phyloP scores from a whole-genome alignment of 1,140 invertebrate species.

The Aphelenchoides besseyi region DNA sequence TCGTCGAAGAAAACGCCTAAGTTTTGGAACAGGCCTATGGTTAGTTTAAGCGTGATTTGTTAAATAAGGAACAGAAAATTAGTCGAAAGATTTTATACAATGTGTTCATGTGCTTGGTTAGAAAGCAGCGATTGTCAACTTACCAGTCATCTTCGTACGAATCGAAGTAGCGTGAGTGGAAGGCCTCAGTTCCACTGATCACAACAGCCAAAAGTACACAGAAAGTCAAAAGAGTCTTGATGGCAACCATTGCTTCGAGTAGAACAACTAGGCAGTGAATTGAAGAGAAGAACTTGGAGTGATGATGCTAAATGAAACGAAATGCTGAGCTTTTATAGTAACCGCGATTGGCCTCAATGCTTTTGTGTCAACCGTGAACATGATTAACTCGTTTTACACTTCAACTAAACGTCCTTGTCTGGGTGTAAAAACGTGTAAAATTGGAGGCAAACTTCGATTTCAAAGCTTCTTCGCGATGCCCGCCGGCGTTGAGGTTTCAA shows the following conservation, averaged over 20 bases:
- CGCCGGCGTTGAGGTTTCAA: neutral
- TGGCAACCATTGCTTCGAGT: neutral
- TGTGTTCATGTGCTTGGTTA: too few species aligned
- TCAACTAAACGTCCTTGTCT: neutral
- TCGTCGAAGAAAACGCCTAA: neutral
- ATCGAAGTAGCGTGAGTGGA: constrained; percentile 10
- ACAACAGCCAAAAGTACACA: neutral
- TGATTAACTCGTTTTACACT: neutral
- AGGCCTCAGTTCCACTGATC: neutral
- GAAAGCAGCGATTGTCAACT: neutral
- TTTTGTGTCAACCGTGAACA: neutral
- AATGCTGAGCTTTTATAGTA: neutral
- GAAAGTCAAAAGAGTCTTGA: neutral
- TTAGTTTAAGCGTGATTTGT: neutral
- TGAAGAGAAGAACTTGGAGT: neutral
- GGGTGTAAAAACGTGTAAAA: neutral
- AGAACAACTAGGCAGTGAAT: neutral
- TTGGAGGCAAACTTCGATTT: neutral
- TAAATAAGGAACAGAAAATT: neutral
- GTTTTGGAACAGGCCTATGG: neutral
- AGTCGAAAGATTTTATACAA: too few species aligned
- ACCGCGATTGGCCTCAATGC: neutral
- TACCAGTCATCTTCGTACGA: constrained; percentile 23
- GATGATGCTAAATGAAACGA: too few species aligned
- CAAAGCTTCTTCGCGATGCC: neutral